These are phyloP conservation scores for Fistularia tabacaria DNA, from an alignment of 2,797 vertebrate species.

Conservation along the genomic window DNA sequence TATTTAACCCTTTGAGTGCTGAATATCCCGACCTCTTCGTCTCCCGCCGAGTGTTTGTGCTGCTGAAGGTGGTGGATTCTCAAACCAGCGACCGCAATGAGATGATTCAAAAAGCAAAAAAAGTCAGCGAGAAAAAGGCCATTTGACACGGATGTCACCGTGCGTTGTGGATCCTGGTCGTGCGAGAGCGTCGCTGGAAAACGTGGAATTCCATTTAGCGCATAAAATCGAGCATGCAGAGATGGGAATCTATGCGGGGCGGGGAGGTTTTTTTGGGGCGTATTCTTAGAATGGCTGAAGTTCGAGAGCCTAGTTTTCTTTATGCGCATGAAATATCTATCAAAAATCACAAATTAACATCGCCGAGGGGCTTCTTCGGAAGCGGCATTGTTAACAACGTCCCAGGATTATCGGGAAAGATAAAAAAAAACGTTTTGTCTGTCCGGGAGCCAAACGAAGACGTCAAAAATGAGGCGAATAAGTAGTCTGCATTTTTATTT, in stretches of 20 bases:
- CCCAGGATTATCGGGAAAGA: constrained; percentile 24
- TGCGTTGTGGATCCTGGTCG: neutral
- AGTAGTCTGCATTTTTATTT: constrained; percentile 57
- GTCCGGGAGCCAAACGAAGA: constrained; percentile 38
- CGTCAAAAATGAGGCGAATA: constrained; percentile 50
- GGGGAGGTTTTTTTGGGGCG: neutral
- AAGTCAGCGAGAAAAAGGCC: neutral
- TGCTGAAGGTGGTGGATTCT: constrained; percentile 80
- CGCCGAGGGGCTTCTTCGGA: constrained; percentile 25
- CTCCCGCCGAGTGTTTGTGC: constrained; percentile 59
- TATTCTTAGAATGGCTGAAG: neutral
- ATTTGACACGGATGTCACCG: constrained; percentile 2
- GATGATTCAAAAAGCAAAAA: neutral
- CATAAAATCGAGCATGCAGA: neutral
- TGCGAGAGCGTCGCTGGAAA: neutral
- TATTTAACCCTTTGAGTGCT: constrained; percentile 86
- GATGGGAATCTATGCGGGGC: neutral
- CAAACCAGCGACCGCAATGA: neutral
- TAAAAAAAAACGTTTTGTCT: constrained; percentile 15
- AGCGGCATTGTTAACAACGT: constrained; percentile 9
- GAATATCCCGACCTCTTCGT: constrained; percentile 58
- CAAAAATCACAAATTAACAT: constrained; percentile 22
- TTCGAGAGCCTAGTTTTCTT: neutral
- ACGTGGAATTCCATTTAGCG: neutral
- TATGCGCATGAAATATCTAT: constrained; percentile 18